Conservation (phyloP, 1,140 invertebrate genomes). For the Papilio machaon region DNA sequence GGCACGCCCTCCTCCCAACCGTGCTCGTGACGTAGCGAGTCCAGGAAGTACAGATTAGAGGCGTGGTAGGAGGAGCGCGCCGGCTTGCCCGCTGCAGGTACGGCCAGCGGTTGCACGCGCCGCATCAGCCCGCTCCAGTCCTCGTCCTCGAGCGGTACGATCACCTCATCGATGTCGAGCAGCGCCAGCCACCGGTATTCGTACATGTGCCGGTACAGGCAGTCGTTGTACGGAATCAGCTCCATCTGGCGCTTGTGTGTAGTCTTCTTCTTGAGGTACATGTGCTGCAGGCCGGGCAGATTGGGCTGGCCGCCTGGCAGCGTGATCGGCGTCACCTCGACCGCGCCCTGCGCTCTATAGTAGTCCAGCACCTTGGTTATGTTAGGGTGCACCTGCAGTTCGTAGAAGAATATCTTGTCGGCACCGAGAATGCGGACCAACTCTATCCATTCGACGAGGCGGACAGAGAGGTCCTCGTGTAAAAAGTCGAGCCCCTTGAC, state of each 20-base stretch:
- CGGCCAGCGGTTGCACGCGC: slow-evolving; percentile 87
- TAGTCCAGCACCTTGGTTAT: slow-evolving; percentile 93
- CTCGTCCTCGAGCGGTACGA: slow-evolving; percentile 92
- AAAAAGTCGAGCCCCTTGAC: slow-evolving; percentile 97
- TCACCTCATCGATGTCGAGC: slow-evolving; percentile 96
- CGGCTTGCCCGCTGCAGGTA: slow-evolving; percentile 88
- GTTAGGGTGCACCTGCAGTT: slow-evolving; percentile 95
- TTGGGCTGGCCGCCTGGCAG: slow-evolving; percentile 96
- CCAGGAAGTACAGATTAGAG: slow-evolving; percentile 96
- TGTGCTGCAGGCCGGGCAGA: slow-evolving; percentile 92
- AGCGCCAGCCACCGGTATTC: slow-evolving; percentile 94
- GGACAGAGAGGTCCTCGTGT: slow-evolving; percentile 94
- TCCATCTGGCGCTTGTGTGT: slow-evolving; percentile 97
- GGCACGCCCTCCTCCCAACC: slow-evolving; percentile 92
- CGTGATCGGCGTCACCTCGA: slow-evolving; percentile 93
- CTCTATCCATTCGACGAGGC: slow-evolving; percentile 98
- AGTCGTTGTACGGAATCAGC: slow-evolving; percentile 98
- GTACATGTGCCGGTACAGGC: slow-evolving; percentile 96
- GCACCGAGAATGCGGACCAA: slow-evolving; percentile 93
- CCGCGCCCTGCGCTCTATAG: slow-evolving; percentile 88
- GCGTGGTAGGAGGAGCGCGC: slow-evolving; percentile 92
- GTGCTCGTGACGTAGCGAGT: slow-evolving; percentile 92
- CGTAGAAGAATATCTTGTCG: slow-evolving; percentile 96
- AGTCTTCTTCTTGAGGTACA: slow-evolving; percentile 94
- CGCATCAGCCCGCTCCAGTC: slow-evolving; percentile 93